Evolutionary conservation across 37 sponge, comb jelly and placozoan genomes (phyloP).

Genomic region (Agelas oroides): DNA sequence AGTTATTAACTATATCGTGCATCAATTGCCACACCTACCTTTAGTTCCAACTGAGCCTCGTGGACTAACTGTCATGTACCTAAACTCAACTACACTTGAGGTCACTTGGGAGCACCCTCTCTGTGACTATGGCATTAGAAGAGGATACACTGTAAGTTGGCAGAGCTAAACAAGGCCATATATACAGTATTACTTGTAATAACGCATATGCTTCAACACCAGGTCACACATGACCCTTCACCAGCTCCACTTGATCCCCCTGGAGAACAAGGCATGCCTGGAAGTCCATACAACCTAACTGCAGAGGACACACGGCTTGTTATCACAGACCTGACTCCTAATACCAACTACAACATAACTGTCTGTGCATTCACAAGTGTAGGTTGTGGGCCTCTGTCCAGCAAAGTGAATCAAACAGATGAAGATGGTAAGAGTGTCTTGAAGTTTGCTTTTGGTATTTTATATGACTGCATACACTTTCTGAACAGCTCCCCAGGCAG

Average conservation of each 20-base stretch:
- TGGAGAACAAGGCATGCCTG: background rate
- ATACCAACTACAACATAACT: constrained; percentile 29
- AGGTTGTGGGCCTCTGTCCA: constrained; percentile 9
- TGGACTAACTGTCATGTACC: background rate
- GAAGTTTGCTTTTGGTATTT: background rate
- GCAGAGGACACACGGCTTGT: background rate
- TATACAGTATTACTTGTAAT: background rate
- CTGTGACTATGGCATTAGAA: constrained; percentile 41
- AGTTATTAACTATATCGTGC: too few species aligned
- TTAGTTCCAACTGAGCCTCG: constrained; percentile 11
- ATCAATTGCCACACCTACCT: too few species aligned
- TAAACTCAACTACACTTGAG: constrained; percentile 30
- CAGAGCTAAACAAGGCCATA: too few species aligned
- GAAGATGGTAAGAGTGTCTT: constrained; percentile 59
- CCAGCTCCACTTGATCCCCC: background rate
- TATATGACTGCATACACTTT: background rate
- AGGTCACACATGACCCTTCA: constrained; percentile 2
- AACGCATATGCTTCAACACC: background rate
- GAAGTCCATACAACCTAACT: background rate
- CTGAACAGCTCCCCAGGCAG: constrained; percentile 28
- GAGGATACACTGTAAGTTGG: constrained; percentile 31
- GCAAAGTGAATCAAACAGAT: constrained; percentile 10
- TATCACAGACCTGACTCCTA: constrained; percentile 17
- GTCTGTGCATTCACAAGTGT: constrained; percentile 33
- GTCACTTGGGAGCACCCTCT: constrained; percentile 25